Percentiles rank a stretch among this genome's conserved stretches.
Evolutionary conservation across 2,888 invertebrate species (phyloP).

Genomic region (Gerris lacustris): DNA sequence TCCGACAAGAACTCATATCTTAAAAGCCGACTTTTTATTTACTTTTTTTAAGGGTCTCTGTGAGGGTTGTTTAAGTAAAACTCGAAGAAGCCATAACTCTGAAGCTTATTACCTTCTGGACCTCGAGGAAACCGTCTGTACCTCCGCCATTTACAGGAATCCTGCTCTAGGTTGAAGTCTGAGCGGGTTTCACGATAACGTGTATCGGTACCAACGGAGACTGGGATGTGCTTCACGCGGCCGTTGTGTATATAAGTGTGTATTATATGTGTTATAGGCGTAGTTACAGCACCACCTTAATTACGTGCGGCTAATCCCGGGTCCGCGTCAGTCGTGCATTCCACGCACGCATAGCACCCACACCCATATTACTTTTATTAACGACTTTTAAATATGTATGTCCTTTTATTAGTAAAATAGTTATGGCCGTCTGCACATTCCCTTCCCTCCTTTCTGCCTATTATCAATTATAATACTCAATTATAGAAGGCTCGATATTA

Average conservation of each 20-base stretch:
- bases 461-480: constrained; percentile 5
- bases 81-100: neutral
- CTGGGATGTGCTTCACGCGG: neutral
- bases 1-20: no score
- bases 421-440: constrained; percentile 1
- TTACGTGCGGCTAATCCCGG: neutral
- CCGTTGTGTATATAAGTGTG: neutral
- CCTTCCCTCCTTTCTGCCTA: neutral
- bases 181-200: no score
- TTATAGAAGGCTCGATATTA: neutral
- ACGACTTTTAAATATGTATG: constrained; percentile 5
- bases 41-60: no score
- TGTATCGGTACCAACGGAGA: neutral
- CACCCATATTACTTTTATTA: constrained; percentile 5
- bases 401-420: constrained; percentile 3
- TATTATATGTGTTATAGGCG: neutral
- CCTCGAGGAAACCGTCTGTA: neutral
- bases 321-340: neutral
- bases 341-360: constrained; percentile 1
- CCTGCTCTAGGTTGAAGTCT: no score
- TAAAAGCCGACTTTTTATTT: no score
- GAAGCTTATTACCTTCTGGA: neutral
- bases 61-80: constrained; percentile 1
- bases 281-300: neutral
- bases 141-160: neutral